These are phyloP conservation scores for Drosophila melanica DNA, from an alignment of 1,140 invertebrate genomes.

Conservation along the genomic window DNA sequence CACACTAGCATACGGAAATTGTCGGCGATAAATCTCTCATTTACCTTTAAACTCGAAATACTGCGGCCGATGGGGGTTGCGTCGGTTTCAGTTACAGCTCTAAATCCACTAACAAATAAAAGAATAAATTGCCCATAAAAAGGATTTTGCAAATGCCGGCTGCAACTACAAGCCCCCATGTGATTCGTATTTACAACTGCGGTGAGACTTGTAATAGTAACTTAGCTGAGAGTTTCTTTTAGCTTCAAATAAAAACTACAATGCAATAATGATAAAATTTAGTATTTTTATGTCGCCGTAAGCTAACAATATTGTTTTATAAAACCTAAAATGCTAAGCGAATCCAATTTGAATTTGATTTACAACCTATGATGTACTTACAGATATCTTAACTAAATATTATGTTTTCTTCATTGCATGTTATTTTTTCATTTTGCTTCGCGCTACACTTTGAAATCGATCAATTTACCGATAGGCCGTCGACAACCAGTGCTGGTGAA, in stretches of 20 bases:
- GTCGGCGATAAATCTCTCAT: slow-evolving; percentile 78
- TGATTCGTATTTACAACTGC: slow-evolving; percentile 70
- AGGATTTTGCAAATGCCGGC: slow-evolving; percentile 78
- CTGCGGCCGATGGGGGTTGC: slow-evolving; percentile 53
- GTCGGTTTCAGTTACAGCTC: slow-evolving; percentile 63
- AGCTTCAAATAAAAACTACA: slow-evolving; percentile 13
- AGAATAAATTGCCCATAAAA: slow-evolving; percentile 81
- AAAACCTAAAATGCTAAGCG: neutral
- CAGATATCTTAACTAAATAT: neutral
- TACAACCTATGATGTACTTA: neutral
- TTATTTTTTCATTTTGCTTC: neutral
- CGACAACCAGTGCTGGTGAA: slow-evolving; percentile 14
- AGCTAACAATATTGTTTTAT: slow-evolving; percentile 1
- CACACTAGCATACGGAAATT: slow-evolving; percentile 54
- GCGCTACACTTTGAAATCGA: slow-evolving; percentile 5
- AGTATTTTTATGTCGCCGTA: neutral
- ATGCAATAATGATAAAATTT: slow-evolving; percentile 19
- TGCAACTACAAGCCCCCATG: slow-evolving; percentile 67
- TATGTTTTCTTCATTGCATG: neutral
- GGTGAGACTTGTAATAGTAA: slow-evolving; percentile 28
- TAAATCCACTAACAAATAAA: slow-evolving; percentile 82
- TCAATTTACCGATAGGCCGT: neutral
- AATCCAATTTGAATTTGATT: neutral
- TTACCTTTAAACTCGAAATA: slow-evolving; percentile 81
- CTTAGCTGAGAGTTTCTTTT: slow-evolving; percentile 43